Evolutionary conservation across 2,113 vertebrate species (phyloP).

Genomic region (Alectura lathami): DNA sequence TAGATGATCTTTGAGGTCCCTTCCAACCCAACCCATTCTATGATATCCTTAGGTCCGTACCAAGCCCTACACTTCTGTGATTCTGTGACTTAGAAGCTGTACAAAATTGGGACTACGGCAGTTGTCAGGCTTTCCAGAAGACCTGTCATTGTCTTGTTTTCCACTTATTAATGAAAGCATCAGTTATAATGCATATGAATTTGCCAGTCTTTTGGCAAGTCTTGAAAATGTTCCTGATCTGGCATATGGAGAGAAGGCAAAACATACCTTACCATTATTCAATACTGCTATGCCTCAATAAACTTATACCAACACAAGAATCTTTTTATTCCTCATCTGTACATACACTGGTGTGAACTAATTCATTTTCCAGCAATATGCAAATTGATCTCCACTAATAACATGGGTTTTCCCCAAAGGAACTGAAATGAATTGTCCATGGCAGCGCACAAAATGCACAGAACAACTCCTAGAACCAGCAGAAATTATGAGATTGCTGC

Average conservation of each 20-base stretch:
- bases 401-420: neutral
- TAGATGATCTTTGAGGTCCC: no score
- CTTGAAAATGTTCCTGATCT: neutral
- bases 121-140: neutral
- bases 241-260: neutral
- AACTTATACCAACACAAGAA: neutral
- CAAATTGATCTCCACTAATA: neutral
- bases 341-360: neutral
- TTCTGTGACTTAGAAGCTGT: neutral
- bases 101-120: neutral
- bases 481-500: neutral
- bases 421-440: neutral
- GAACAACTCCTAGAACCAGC: neutral
- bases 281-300: neutral
- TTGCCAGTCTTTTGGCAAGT: neutral
- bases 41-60: no score
- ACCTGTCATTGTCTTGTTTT: neutral
- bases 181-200: neutral
- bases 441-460: neutral
- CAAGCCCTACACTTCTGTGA: neutral
- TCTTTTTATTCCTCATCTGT: neutral
- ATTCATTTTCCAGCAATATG: neutral
- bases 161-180: neutral
- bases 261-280: neutral
- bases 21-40: no score